phyloP scores from a whole-genome alignment of 2,113 vertebrate species.

The Hirundichthys speculiger region DNA sequence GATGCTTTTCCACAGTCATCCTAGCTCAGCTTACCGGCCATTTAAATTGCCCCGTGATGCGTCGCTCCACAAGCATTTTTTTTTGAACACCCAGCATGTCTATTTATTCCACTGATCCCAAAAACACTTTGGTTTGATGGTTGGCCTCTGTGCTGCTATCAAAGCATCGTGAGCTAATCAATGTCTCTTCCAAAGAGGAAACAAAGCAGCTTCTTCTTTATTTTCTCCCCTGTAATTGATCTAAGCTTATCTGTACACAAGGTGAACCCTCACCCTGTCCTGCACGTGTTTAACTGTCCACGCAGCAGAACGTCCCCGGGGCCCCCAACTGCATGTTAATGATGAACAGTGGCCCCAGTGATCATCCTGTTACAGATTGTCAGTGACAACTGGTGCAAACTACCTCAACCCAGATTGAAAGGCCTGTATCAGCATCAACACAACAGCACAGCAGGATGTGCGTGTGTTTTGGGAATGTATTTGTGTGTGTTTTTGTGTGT shows the following conservation, averaged over 20 bases:
- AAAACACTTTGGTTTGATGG: constrained; percentile 54
- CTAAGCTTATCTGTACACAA: constrained; percentile 29
- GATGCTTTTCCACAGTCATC: constrained; percentile 63
- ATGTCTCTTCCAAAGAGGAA: constrained; percentile 26
- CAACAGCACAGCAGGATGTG: constrained; percentile 14
- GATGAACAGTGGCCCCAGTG: constrained; percentile 23
- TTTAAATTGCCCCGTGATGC: constrained; percentile 31
- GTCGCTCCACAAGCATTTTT: constrained; percentile 32
- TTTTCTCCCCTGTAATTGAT: constrained; percentile 23
- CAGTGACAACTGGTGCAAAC: constrained; percentile 49
- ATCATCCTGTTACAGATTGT: constrained; percentile 54
- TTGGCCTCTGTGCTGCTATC: constrained; percentile 43
- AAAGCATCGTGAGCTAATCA: constrained; percentile 52
- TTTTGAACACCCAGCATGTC: constrained; percentile 41
- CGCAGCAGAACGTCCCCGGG: neutral
- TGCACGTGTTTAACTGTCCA: constrained; percentile 37
- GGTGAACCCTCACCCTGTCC: constrained; percentile 23
- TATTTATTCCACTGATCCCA: constrained; percentile 35
- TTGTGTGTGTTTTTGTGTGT: constrained; percentile 19
- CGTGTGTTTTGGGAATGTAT: neutral
- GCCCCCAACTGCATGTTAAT: constrained; percentile 14
- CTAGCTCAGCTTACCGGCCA: constrained; percentile 60
- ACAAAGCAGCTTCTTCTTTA: constrained; percentile 27
- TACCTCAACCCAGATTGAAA: constrained; percentile 42
- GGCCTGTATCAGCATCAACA: constrained; percentile 48